Conservation (phyloP, 2,113 vertebrate genomes). For the Barbus barbus region DNA sequence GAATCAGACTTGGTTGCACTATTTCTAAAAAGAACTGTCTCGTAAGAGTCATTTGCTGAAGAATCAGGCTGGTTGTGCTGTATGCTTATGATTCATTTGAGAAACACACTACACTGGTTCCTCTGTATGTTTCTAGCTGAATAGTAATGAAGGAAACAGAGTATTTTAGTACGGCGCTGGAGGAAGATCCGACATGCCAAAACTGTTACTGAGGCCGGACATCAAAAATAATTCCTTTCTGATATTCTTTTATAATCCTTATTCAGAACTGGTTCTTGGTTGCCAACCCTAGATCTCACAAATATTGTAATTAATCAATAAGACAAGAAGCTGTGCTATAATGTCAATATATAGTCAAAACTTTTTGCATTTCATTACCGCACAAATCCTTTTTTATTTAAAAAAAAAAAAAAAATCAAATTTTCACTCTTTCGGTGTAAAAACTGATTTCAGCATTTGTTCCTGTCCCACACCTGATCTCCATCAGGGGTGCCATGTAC, state of each 20-base stretch:
- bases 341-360: not conserved
- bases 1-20: not conserved
- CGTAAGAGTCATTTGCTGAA: not conserved
- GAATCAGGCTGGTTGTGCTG: not conserved
- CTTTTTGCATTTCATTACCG: not conserved
- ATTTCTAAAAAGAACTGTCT: not conserved
- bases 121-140: not conserved
- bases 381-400: not conserved
- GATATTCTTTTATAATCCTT: not conserved
- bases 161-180: not conserved
- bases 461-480: not conserved
- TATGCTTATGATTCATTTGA: not conserved
- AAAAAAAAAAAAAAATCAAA: not conserved
- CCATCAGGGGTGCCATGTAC: slow-evolving; percentile 7
- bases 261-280: not conserved
- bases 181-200: not conserved
- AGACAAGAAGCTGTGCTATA: not conserved
- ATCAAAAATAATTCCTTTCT: not conserved
- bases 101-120: not conserved
- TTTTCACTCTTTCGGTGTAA: not conserved
- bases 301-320: not conserved
- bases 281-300: not conserved
- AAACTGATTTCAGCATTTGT: slow-evolving; percentile 5
- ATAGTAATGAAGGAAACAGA: not conserved
- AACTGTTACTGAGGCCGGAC: not conserved